Conservation (phyloP, 2,797 vertebrate genomes). For the Pelochelys cantorii region DNA sequence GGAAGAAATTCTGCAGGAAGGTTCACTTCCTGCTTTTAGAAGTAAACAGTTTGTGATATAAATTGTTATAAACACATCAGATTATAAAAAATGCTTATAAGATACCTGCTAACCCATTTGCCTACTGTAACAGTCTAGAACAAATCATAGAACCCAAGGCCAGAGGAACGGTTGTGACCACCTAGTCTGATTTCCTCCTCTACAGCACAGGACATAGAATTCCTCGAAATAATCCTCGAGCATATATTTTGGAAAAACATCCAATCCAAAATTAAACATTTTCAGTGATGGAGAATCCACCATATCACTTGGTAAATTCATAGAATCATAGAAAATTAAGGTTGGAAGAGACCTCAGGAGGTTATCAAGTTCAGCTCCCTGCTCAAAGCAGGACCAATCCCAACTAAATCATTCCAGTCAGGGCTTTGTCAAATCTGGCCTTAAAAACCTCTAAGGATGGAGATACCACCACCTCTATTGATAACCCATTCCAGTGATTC, state of each 20-base stretch:
- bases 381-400: too few species aligned
- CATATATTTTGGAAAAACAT: neutral
- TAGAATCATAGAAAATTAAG: too few species aligned
- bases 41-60: rapidly evolving
- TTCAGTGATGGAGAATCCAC: neutral
- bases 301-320: neutral
- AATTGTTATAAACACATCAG: neutral
- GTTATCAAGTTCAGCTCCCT: too few species aligned
- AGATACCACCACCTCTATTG: too few species aligned
- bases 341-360: too few species aligned
- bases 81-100: neutral
- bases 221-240: neutral
- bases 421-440: too few species aligned
- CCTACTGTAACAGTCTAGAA: neutral
- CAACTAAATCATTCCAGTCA: too few species aligned
- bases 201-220: neutral
- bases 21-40: too few species aligned
- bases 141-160: neutral
- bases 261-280: neutral
- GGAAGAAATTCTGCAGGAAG: too few species aligned
- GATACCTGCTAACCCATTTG: neutral
- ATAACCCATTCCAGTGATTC: too few species aligned
- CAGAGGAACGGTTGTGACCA: neutral
- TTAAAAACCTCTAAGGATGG: too few species aligned
- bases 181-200: neutral